Conservation (phyloP, 37 sponge, comb jelly and placozoan species). For the Hexactinellida sp. region DNA sequence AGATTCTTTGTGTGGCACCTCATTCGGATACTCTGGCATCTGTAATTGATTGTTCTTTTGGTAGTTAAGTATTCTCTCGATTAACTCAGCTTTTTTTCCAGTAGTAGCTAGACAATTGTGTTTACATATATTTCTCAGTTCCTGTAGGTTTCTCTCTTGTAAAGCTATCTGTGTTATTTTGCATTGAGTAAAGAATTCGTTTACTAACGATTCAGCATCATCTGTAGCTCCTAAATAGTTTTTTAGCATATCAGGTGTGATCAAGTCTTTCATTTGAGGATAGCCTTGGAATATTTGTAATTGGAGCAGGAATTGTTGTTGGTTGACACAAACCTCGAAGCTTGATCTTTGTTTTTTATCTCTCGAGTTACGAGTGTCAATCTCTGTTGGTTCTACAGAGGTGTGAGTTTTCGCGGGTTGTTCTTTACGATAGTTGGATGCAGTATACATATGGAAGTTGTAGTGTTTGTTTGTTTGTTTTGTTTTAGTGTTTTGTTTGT, state of each 20-base stretch:
- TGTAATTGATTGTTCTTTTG: neutral
- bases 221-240: neutral
- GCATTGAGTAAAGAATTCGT: neutral
- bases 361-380: neutral
- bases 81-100: neutral
- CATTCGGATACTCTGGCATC: neutral
- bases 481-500: neutral
- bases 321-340: constrained; percentile 9
- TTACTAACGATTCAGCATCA: neutral
- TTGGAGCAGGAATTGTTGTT: neutral
- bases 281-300: neutral
- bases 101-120: neutral
- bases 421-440: neutral
- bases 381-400: neutral
- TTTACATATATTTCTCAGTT: neutral
- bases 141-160: neutral
- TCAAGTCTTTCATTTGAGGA: neutral
- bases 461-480: neutral
- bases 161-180: neutral
- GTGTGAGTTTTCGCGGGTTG: neutral
- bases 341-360: neutral
- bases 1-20: neutral
- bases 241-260: neutral
- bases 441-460: neutral
- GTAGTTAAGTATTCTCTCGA: neutral